A percentile compares a stretch with the other conserved stretches of the same genome.
Conservation (phyloP, 64 coral and sea anemone species). For the Astreopora myriophthalma region DNA sequence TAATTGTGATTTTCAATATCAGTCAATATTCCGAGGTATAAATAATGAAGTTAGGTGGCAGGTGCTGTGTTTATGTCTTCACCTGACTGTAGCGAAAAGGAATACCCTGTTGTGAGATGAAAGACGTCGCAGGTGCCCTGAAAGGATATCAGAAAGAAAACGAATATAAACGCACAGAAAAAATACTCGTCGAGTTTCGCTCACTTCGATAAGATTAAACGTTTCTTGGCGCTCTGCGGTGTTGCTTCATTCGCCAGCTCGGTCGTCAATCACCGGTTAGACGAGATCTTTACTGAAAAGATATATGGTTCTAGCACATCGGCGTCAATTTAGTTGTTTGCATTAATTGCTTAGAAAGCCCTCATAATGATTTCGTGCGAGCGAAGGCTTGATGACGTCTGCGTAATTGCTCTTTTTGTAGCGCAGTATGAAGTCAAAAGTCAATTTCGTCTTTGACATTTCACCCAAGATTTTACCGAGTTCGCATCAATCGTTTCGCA, state of each 20-base stretch:
- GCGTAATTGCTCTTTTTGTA: slow-evolving; percentile 35
- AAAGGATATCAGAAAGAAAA: neutral
- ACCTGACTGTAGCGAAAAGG: neutral
- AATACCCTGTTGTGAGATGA: neutral
- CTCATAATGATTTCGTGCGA: neutral
- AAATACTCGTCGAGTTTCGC: neutral
- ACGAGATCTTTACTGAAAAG: neutral
- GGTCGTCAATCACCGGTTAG: neutral
- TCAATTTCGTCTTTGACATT: slow-evolving; percentile 21
- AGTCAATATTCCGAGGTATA: slow-evolving; percentile 38
- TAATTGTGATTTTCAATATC: slow-evolving; percentile 41
- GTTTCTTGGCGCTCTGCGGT: neutral
- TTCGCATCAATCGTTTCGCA: neutral
- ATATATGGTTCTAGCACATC: neutral
- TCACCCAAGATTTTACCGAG: neutral
- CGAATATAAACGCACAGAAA: neutral
- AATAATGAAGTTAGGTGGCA: slow-evolving; percentile 28
- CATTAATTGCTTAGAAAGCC: neutral
- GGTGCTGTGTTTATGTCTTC: slow-evolving; percentile 9
- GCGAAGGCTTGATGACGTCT: neutral
- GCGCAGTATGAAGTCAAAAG: slow-evolving; percentile 9
- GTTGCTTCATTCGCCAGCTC: neutral
- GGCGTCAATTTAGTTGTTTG: neutral
- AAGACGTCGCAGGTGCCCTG: neutral
- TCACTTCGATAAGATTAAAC: neutral